These are phyloP conservation scores for Dasysyrphus albostriatus DNA, from an alignment of 2,888 invertebrate species.

Conservation along the genomic window DNA sequence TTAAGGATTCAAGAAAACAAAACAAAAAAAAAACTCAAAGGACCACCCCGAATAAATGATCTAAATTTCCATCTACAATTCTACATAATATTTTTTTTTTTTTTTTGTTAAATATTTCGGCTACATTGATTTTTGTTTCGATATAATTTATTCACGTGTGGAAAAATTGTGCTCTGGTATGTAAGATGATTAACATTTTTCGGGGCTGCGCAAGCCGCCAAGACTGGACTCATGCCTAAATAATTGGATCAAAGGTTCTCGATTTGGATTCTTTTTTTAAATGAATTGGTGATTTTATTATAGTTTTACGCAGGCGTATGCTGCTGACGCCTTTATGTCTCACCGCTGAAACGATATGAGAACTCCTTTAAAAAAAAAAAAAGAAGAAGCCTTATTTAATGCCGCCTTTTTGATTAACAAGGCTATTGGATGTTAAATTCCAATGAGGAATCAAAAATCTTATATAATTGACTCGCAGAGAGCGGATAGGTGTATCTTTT, in stretches of 20 bases:
- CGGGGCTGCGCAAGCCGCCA: conserved; percentile 47
- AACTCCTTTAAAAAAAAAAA: conserved; percentile 22
- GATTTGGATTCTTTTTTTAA: conserved; percentile 29
- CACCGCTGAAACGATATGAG: conserved; percentile 57
- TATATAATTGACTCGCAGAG: conserved; percentile 68
- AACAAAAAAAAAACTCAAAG: conserved; percentile 22
- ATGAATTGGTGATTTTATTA: conserved; percentile 64
- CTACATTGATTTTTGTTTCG: conserved; percentile 3
- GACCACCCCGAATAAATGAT: conserved; percentile 73
- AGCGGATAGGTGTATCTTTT: conserved; percentile 30
- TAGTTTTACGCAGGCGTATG: conserved; percentile 41
- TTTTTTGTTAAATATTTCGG: conserved; percentile 17
- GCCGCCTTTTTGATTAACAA: conserved; percentile 72
- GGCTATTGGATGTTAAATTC: conserved; percentile 71
- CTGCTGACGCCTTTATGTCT: conserved; percentile 70
- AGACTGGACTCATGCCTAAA: conserved; percentile 68
- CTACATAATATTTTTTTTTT: conserved; percentile 5
- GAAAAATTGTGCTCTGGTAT: conserved; percentile 63
- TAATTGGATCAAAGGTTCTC: conserved; percentile 68
- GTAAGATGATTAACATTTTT: conserved; percentile 66
- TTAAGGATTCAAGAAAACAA: conserved; percentile 43
- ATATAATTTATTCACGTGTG: conserved; percentile 68
- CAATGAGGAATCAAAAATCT: conserved; percentile 71
- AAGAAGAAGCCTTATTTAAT: conserved; percentile 20
- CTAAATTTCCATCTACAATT: conserved; percentile 51